phyloP scores from a whole-genome alignment of 2,888 invertebrate species.

The Noctua fimbriata region DNA sequence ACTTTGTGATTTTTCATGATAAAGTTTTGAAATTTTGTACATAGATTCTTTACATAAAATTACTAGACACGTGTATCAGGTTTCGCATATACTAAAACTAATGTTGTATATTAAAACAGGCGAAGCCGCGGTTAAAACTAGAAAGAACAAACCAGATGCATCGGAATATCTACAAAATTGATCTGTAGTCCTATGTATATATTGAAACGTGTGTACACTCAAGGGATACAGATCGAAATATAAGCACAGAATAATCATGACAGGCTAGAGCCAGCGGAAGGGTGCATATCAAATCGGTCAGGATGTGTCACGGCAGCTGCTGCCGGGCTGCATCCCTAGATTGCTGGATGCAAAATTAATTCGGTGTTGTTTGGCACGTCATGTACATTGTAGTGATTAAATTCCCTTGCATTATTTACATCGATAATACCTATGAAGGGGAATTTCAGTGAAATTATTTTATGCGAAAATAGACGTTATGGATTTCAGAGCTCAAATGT shows the following conservation, averaged over 20 bases:
- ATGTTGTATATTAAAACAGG: neutral
- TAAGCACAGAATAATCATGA: constrained; percentile 61
- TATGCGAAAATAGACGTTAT: constrained; percentile 21
- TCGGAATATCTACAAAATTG: neutral
- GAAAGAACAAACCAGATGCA: neutral
- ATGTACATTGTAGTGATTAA: constrained; percentile 62
- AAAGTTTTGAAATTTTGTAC: too few relatives aligned
- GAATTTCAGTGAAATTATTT: constrained; percentile 18
- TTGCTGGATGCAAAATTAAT: constrained; percentile 87
- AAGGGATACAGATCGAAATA: constrained; percentile 45
- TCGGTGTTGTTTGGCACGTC: constrained; percentile 71
- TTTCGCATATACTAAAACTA: too few relatives aligned
- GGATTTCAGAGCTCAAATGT: neutral
- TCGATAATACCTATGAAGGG: constrained; percentile 17
- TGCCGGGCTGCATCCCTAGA: constrained; percentile 82
- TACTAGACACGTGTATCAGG: too few relatives aligned
- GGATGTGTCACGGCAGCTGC: constrained; percentile 82
- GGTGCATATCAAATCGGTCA: constrained; percentile 88
- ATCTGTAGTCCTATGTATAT: neutral
- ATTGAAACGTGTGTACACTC: neutral
- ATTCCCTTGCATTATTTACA: constrained; percentile 49
- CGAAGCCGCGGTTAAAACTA: neutral
- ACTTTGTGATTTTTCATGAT: too few relatives aligned
- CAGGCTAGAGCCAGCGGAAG: constrained; percentile 76
- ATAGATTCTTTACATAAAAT: too few relatives aligned